A percentile compares a stretch with the other conserved stretches of the same genome.
Evolutionary conservation across 1,140 invertebrate genomes (phyloP).

Genomic region (Pachyrhynchus sulphureomaculatus): DNA sequence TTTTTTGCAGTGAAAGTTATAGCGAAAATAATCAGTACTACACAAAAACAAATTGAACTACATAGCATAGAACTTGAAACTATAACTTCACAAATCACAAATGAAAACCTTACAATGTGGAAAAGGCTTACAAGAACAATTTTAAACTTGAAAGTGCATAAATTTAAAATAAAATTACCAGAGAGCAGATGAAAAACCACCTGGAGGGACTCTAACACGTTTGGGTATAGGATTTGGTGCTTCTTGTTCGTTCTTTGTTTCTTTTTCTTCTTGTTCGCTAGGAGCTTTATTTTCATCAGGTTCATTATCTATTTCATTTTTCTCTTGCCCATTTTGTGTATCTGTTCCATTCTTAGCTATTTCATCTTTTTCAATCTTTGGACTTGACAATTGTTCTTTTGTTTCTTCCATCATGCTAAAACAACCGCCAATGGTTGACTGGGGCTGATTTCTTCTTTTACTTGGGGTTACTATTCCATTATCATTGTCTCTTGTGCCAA

Average conservation of each 20-base stretch:
- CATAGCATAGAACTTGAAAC: background rate
- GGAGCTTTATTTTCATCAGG: conserved; percentile 24
- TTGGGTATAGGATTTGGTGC: conserved; percentile 5
- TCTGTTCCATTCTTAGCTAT: background rate
- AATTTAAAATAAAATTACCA: conserved; percentile 45
- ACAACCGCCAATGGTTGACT: conserved; percentile 34
- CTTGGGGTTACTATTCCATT: conserved; percentile 24
- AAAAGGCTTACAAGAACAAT: background rate
- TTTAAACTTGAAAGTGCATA: background rate
- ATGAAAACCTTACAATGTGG: background rate
- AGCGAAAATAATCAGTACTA: too few species aligned
- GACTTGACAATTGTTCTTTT: background rate
- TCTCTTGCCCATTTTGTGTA: conserved; percentile 11
- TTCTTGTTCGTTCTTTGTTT: too few species aligned
- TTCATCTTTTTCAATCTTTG: background rate
- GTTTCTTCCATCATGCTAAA: conserved; percentile 22
- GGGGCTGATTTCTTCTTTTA: conserved; percentile 24
- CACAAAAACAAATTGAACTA: conserved; percentile 1
- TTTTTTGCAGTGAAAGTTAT: too few species aligned
- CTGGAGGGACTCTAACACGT: conserved; percentile 43
- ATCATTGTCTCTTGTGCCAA: conserved; percentile 29
- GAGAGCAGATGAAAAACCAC: conserved; percentile 45
- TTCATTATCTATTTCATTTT: conserved; percentile 7
- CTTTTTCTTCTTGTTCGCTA: conserved; percentile 27
- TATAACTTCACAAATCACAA: too few species aligned